Evolutionary conservation across 2,888 invertebrate genomes (phyloP), one percentile per base, ranked within the genome.

Genomic region (Trichopria drosophilae): DNA sequence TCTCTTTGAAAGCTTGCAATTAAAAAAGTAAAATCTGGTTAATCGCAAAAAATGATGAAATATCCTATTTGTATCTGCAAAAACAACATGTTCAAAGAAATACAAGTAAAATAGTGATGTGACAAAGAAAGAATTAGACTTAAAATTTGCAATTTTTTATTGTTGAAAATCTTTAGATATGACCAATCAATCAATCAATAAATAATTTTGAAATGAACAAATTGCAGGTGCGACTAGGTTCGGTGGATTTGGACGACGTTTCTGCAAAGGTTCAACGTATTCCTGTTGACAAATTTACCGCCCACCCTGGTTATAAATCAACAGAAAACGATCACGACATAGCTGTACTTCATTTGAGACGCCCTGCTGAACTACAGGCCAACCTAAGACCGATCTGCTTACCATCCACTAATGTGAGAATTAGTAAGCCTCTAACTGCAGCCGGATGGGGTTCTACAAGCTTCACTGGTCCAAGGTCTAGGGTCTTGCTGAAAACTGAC

Each of bases 181-280:
- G n/a, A n/a, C n/a, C n/a, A n/a, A n/a, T n/a, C n/a, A n/a, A n/a
- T n/a, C n/a, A n/a, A n/a, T n/a, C n/a, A n/a, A n/a, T n/a, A n/a
- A n/a, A n/a, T n/a, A n/a, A n/a, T n/a, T n/a, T n/a, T n/a, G n/a
- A n/a, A n/a, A n/a, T n/a, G n/a, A n/a, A n/a, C n/a, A n/a, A n/a
- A n/a, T 45, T 40, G 1, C 26, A 72, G 72, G 67, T 66, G 7
- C 61, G 65, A 49, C 9, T 72, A 20, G 72, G 71, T 40, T 62
- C 62, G 6, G 61, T 60, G 16, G 53, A 65, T 52, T 40, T 67
- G 4, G 34, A 4, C 6, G 45, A 20, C 10, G 40, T 28, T 3
- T 46, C 34, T 4, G 12, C 20, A 3, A 49, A 35, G 10, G 61
- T 57, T 10, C 69, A 68, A 48, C 58, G 54, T 9, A 63, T 69